These are phyloP conservation scores for Cosmopolites sordidus DNA, from an alignment of 2,888 invertebrate genomes.

Conservation along the genomic window DNA sequence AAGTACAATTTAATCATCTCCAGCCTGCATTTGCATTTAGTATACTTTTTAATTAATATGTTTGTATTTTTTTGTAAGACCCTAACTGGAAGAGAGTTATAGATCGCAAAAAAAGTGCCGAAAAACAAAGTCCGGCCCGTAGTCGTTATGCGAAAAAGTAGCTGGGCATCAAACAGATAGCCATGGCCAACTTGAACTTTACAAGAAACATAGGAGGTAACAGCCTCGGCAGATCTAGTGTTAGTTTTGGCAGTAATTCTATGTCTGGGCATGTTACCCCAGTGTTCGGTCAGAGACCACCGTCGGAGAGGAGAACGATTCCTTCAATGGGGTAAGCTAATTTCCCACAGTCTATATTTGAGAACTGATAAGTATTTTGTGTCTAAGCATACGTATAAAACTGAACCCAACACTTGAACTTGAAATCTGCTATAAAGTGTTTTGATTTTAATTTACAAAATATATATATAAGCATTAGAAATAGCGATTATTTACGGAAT, in stretches of 20 bases:
- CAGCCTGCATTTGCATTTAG: constrained; percentile 20
- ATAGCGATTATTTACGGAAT: no score
- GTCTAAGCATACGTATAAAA: no score
- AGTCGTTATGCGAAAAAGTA: constrained; percentile 46
- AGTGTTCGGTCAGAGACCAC: constrained; percentile 76
- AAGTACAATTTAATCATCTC: constrained; percentile 14
- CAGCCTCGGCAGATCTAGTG: constrained; percentile 62
- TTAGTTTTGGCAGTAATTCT: constrained; percentile 62
- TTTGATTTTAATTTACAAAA: no score
- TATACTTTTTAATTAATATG: constrained; percentile 23
- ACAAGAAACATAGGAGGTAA: constrained; percentile 84
- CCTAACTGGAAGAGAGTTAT: constrained; percentile 13
- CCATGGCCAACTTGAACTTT: constrained; percentile 92
- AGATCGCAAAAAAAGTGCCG: constrained; percentile 25
- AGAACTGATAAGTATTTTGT: no score
- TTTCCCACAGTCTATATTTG: no score
- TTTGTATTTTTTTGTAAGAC: constrained; percentile 28
- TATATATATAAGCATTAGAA: no score
- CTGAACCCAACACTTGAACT: no score
- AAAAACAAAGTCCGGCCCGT: constrained; percentile 28
- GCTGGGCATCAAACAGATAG: constrained; percentile 50
- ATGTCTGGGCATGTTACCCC: constrained; percentile 75
- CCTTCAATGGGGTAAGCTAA: constrained; percentile 50
- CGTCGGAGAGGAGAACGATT: constrained; percentile 69
- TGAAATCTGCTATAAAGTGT: no score